A percentile compares a stretch with the other conserved stretches of the same genome.
phyloP scores from a whole-genome alignment of 2,888 invertebrate species.

The Andrena bucephala region DNA sequence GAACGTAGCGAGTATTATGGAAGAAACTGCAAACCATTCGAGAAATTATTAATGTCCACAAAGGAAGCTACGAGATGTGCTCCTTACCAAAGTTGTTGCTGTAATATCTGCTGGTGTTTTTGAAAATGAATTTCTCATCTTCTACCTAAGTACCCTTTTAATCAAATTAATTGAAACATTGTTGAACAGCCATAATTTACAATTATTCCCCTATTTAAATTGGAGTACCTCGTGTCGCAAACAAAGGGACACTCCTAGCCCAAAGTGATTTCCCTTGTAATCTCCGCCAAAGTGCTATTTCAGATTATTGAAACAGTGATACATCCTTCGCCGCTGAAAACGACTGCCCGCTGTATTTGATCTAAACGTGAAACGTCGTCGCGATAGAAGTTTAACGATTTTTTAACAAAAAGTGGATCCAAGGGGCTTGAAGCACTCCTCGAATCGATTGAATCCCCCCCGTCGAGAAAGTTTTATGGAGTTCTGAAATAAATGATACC shows the following conservation, averaged over 20 bases:
- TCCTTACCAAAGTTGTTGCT: too few species aligned
- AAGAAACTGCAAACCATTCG: too few species aligned
- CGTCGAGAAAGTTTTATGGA: conserved; percentile 38
- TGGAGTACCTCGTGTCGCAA: neutral
- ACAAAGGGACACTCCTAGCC: neutral
- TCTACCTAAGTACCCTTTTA: neutral
- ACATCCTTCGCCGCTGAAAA: neutral
- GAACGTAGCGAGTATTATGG: too few species aligned
- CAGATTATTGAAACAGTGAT: neutral
- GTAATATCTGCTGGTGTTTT: neutral
- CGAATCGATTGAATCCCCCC: conserved; percentile 34
- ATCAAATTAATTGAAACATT: neutral
- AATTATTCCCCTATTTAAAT: neutral
- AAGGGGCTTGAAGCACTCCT: neutral
- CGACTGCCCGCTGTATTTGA: neutral
- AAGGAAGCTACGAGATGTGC: too few species aligned
- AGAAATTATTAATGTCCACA: too few species aligned
- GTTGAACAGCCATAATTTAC: neutral
- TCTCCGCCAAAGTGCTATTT: neutral
- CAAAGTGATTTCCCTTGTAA: neutral
- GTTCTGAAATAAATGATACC: conserved; percentile 43
- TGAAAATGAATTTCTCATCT: neutral
- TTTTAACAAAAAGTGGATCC: conserved; percentile 5
- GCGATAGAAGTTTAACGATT: neutral
- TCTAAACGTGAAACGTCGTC: neutral